phyloP scores from a whole-genome alignment of 1,140 invertebrate species.

The Drosophila fuyamai region DNA sequence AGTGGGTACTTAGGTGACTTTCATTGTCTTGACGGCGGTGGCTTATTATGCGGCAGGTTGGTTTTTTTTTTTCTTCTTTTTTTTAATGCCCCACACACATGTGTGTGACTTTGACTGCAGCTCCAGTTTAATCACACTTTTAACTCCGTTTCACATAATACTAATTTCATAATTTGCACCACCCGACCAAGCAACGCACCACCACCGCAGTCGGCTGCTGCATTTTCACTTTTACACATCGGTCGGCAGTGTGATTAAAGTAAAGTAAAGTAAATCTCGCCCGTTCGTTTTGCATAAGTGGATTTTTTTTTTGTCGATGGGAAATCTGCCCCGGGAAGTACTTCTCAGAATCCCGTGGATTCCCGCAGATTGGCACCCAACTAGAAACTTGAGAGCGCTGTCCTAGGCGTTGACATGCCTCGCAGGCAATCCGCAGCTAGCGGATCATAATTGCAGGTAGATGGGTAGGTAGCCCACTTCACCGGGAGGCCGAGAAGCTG shows the following conservation, averaged over 20 bases:
- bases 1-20: conserved; percentile 55
- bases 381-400: background rate
- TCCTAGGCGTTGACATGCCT: conserved; percentile 46
- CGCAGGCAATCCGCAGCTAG: conserved; percentile 38
- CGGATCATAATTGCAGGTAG: conserved; percentile 66
- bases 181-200: conserved; percentile 19
- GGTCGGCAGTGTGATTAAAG: conserved; percentile 6
- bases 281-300: conserved; percentile 51
- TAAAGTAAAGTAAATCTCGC: conserved; percentile 37
- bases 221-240: conserved; percentile 66
- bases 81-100: background rate
- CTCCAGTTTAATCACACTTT: conserved; percentile 75
- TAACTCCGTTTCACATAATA: conserved; percentile 80
- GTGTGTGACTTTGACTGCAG: conserved; percentile 51
- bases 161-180: conserved; percentile 77
- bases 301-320: conserved; percentile 1
- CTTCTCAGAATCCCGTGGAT: conserved; percentile 34
- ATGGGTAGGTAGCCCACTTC: conserved; percentile 17
- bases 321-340: background rate
- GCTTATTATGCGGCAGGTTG: conserved; percentile 61
- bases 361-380: conserved; percentile 2
- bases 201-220: conserved; percentile 35
- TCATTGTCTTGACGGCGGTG: conserved; percentile 66
- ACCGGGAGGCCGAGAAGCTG: background rate
- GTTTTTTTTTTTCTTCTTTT: conserved; percentile 23